Conservation (phyloP, 1,140 invertebrate species). For the Heliconius nattereri region DNA sequence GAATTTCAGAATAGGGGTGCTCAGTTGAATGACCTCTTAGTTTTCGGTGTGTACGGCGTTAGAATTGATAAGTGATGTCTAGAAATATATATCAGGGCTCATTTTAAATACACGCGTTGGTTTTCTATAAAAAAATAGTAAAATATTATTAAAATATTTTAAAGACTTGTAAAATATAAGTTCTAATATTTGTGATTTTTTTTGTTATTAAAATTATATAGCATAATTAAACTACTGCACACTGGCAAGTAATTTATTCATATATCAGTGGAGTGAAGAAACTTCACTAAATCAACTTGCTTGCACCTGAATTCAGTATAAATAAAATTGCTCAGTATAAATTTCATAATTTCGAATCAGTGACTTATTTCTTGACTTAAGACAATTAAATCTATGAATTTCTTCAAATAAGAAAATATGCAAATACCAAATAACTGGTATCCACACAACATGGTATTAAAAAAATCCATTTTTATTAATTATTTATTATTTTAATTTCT, state of each 20-base stretch:
- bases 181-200: too few relatives aligned
- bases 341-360: background rate
- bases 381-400: too few relatives aligned
- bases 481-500: too few relatives aligned
- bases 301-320: background rate
- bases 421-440: too few relatives aligned
- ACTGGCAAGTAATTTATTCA: background rate
- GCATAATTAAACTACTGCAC: background rate
- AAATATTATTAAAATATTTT: slow-evolving; percentile 17
- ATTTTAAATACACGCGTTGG: slow-evolving; percentile 22
- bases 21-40: slow-evolving; percentile 53
- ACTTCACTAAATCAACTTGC: background rate
- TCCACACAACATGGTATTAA: too few relatives aligned
- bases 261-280: background rate
- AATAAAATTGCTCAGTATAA: too few relatives aligned
- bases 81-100: slow-evolving; percentile 46
- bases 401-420: too few relatives aligned
- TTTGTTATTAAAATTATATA: background rate
- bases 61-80: slow-evolving; percentile 56
- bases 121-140: background rate
- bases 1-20: slow-evolving; percentile 60
- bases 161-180: background rate
- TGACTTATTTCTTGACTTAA: background rate
- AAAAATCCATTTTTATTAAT: too few relatives aligned
- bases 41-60: slow-evolving; percentile 53